Base-by-base conservation (phyloP, 2,797 vertebrate species). In the Chaetodon trifasciatus region DNA sequence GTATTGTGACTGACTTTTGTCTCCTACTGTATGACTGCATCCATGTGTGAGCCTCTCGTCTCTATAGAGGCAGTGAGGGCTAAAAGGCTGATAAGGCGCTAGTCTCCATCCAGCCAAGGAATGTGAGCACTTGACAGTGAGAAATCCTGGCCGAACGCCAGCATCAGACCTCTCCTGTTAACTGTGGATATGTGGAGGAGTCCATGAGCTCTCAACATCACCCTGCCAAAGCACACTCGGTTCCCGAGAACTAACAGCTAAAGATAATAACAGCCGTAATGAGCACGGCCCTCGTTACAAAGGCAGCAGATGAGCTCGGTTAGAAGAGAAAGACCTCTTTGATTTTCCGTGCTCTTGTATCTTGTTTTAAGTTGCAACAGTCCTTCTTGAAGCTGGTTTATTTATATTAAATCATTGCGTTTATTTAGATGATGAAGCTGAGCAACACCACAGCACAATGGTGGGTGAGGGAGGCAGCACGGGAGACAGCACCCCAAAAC, bases 401-500 rank as follows among this genome's bases (percentile, higher is more conserved):
- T 75, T 63, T 19, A n/a, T 47, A 11, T 42, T n/a, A n/a, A 70
- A 1, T 2, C 0, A 0, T 8, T n/a, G 5, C 6, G 75, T 76
- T 67, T 61, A 91, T 94, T 83, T 86, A 86, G 97, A 97, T 88
- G 97, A 97, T 88, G 94, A 95, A 94, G 94, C 90, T 94, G 96
- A 88, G 85, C 92, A 90, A 88, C 96, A 91, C 83, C 92, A 89
- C 69, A 63, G 94, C 90, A 96, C 96, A 87, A 90, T 91, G 76
- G 95, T 95, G 88, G 94, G 96, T 70, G 97, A 97, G 17, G 96
- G 94, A 76, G 93, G 96, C 83, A 96, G 95, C 86, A 92, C 94
- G 0, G 97, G 96, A 52, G 97, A 97, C 78, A 92, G 86, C 75
- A 98, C 97, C 0, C 96, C 96, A 1, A 99, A 98, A 89, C 97